Base-by-base conservation (phyloP, 2,113 vertebrate genomes). In the Gasterosteus nipponicus region DNA sequence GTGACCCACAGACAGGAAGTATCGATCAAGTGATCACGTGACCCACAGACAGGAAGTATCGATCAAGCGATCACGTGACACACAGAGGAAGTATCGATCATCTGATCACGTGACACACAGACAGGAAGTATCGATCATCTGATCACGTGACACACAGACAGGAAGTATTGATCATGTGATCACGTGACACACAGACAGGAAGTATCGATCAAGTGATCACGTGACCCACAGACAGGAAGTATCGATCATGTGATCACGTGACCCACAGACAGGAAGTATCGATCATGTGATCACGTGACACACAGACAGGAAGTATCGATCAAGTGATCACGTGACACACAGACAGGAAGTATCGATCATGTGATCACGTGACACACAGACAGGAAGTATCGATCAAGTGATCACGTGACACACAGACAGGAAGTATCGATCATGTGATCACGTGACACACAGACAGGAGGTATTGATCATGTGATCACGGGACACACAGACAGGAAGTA, bases 401-500 rank as follows among this genome's bases (percentile, higher is more conserved):
- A 26, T 26, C 22, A 26, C 22, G 22, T 1, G 22, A 26, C 22
- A 26, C 22, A 26, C 22, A 26, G 22, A 26, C 22, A 26, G 22
- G 22, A 26, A 26, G 22, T 26, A 26, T 26, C 22, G 22, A 26
- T 26, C 22, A 26, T 26, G 22, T 26, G 22, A 26, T 26, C 12
- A 4, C 5, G 15, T 92, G 26, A 81, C 87, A 61, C 9, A 59
- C 10, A 60, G 18, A n/a, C 35, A 53, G 49, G 49, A 56, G 29
- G 53, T 29, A 10, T 22, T 10, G 4, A 22, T 53, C 9, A 42
- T 2, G 41, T 42, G 9, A 42, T 42, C 41, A 42, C 11, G 12
- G 16, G 44, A 92, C 29, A 81, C 87, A 41, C 10, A 60, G 18
- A n/a, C 35, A 53, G 49, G 49, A 56, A 56, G 53, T 29, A 10